Evolutionary conservation across 2,113 vertebrate genomes (phyloP).

Genomic region (Rhinolophus sinicus): DNA sequence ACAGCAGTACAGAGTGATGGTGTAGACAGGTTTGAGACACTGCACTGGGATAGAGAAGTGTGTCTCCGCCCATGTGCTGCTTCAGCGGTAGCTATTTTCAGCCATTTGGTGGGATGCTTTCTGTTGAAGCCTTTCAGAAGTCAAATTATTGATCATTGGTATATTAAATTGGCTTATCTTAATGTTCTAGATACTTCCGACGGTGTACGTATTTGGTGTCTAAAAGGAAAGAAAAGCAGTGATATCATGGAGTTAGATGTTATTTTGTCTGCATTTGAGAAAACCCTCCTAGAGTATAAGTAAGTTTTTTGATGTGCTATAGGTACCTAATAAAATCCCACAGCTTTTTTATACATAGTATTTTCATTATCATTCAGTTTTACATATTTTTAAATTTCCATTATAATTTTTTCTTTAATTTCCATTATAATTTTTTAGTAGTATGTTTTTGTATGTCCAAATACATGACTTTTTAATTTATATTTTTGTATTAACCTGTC

Average conservation of each 20-base stretch:
- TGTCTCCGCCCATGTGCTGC: rapidly evolving
- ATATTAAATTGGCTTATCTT: constrained; percentile 13
- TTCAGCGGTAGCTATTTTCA: background rate
- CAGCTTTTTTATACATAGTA: background rate
- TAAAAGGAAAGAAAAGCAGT: constrained; percentile 72
- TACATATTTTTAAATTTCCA: background rate
- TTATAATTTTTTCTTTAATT: background rate
- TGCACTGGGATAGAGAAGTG: background rate
- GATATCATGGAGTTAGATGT: constrained; percentile 86
- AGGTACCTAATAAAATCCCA: background rate
- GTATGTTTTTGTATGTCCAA: background rate
- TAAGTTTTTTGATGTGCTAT: constrained; percentile 70
- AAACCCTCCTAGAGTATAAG: constrained; percentile 83
- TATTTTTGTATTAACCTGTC: background rate
- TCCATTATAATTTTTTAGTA: background rate
- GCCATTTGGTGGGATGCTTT: background rate
- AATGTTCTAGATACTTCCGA: constrained; percentile 71
- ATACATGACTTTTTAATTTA: background rate
- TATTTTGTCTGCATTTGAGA: constrained; percentile 85
- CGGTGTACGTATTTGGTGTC: constrained; percentile 75
- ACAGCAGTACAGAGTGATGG: background rate
- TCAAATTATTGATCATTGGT: background rate
- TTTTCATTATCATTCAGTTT: background rate
- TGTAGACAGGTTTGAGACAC: background rate
- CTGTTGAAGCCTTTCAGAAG: constrained; percentile 8